These are phyloP conservation scores for Harpagus bidentatus DNA, from an alignment of 2,113 vertebrate genomes.

Conservation along the genomic window DNA sequence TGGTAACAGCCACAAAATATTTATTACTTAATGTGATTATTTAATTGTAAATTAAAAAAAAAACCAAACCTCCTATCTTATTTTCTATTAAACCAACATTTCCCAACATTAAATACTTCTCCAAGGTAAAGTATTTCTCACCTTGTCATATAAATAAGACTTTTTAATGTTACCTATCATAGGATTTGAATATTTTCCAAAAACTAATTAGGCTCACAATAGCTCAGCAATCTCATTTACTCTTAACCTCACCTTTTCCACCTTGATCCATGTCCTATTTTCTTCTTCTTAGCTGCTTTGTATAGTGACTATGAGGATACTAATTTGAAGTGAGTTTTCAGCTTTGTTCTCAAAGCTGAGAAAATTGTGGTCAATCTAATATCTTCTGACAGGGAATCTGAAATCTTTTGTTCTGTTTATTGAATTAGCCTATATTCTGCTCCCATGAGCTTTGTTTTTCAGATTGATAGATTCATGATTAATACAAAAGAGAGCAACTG, in stretches of 20 bases:
- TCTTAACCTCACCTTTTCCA: background rate
- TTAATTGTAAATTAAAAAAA: background rate
- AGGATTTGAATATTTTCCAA: background rate
- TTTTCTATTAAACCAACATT: background rate
- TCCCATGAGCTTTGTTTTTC: background rate
- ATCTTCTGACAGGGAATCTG: background rate
- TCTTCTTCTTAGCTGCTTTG: background rate
- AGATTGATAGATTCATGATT: conserved; percentile 1
- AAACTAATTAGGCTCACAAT: background rate
- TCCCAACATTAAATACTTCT: background rate
- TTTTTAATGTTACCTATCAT: background rate
- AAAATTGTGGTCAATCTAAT: conserved; percentile 19
- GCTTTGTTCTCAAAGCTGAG: conserved; percentile 7
- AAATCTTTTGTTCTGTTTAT: conserved; percentile 30
- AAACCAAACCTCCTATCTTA: background rate
- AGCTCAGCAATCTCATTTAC: background rate
- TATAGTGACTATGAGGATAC: background rate
- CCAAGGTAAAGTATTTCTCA: background rate
- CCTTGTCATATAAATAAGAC: background rate
- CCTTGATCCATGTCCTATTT: background rate
- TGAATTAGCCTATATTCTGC: conserved; percentile 23
- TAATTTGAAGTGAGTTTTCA: conserved; percentile 26
- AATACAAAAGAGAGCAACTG: background rate
- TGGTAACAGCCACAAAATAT: background rate
- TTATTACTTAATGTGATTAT: conserved; percentile 24